Evolutionary conservation across 2,113 vertebrate species (phyloP).

Genomic region (Circaetus cinerascens): DNA sequence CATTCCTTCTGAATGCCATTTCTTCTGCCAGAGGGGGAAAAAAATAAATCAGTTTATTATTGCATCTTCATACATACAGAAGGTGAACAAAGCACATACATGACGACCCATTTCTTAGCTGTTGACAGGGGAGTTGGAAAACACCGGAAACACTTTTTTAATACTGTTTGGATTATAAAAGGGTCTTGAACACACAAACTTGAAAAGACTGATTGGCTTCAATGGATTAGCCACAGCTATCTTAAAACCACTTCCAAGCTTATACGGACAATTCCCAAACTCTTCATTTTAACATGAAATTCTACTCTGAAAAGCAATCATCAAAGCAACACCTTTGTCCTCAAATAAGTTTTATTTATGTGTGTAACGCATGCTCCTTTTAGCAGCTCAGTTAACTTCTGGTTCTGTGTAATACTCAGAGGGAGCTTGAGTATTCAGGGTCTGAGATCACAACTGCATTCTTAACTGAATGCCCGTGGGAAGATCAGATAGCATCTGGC

Average conservation of each 20-base stretch:
- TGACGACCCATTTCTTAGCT: not conserved
- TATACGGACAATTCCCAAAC: not conserved
- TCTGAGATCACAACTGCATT: not conserved
- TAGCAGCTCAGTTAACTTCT: not conserved
- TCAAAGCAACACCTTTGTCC: not conserved
- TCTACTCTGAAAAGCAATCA: not conserved
- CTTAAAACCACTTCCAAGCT: not conserved
- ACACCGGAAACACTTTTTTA: not conserved
- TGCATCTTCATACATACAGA: not conserved
- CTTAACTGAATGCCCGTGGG: not conserved
- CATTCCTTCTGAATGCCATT: not conserved
- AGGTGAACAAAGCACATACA: not conserved
- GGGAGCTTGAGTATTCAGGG: not conserved
- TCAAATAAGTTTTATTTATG: not conserved
- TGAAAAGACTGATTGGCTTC: not conserved
- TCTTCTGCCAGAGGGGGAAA: not conserved
- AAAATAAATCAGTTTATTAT: not conserved
- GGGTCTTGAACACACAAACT: not conserved
- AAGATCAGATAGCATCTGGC: not conserved
- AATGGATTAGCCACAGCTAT: not conserved
- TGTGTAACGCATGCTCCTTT: not conserved
- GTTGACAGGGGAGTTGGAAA: not conserved
- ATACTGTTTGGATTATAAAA: not conserved
- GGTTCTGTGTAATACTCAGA: not conserved
- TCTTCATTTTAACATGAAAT: not conserved